Evolutionary conservation across 2,797 vertebrate genomes (phyloP), one percentile per base, ranked within the genome.

Genomic region (Hippoglossus hippoglossus): DNA sequence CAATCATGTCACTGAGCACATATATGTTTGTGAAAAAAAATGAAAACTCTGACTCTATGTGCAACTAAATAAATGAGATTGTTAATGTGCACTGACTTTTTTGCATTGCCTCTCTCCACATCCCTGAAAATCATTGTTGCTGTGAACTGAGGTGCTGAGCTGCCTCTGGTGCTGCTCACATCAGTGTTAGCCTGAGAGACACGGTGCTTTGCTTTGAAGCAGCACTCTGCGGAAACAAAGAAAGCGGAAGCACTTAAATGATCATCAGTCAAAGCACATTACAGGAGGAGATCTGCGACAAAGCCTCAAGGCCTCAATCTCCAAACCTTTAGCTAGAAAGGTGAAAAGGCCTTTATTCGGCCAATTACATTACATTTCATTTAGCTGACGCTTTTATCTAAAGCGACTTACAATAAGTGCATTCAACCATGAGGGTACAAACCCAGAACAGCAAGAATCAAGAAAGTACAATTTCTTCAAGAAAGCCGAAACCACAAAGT

Each of bases 261-360:
- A 79, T 86, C 75, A 85, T 82, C 71, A 80, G 70, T 87, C 77
- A 71, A 15, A 52, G 65, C 64, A 75, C 72, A 79, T 80, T 77
- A 75, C 65, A 68, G 46, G 26, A 44, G 50, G 64, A 80, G 71
- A 71, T 69, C 39, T 5, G 15, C 7, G 21, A 65, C 54, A 50
- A 50, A 75, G 65, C 65, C 69, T 62, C 4, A 5, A 72, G 68
- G 68, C 63, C 41, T 70, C 56, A n/a, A 22, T 80, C 53, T 79
- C 80, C 50, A 21, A 39, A 71, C 60, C 63, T 61, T 75, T 49
- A 50, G 26, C 19, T 34, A 11, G 75, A 80, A 82, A 83, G 77
- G 67, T 67, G 77, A 77, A 72, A 87, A 64, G 67, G 61, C 62
- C 36, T 72, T 7, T 6, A 1, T 53, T 26, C 34, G 26, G 49